Base-by-base conservation (phyloP, 1,140 invertebrate species). In the Lepidurus couesii region DNA sequence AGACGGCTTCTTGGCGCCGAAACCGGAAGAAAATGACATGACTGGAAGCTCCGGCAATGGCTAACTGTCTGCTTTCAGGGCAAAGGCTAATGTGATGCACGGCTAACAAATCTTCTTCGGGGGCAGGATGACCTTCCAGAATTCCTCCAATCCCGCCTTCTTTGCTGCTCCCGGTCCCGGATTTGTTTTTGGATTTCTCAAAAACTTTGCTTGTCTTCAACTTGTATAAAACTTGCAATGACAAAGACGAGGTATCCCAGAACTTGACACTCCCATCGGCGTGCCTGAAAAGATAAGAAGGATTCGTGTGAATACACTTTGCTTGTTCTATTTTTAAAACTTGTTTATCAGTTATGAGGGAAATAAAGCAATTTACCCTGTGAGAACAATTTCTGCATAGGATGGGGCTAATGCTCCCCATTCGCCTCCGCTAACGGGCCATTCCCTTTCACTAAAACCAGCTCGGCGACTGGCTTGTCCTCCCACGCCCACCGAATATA, bases 1-100 rank as follows among this genome's bases (percentile, higher is more conserved):
- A 90, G 81, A 89, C 90, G 81, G 89, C 89, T 85, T 99, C 97
- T 78, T 90, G 89, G 87, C 98, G 98, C 79, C 92, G 92, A 87
- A 97, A 99, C 85, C 95, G 95, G 87, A 97, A 99, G 42, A 98
- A 87, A 81, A 98, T 91, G 81, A 99, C 93, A 87, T 99, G 96
- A 80, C 93, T 92, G 82, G 92, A 92, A 44, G 93, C 91, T 11
- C 96, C 95, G 78, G 95, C 96, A 24, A 98, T 90, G 81, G 91
- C 92, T 78, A 99, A 87, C 80, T 95, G 90, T 73, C 93, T 89
- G 81, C 95, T 97, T 86, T 99, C 97, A 1, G 95, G 91, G 86
- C 96, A 98, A 81, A 99, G 88, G 81, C 92, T 92, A 82, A 98
- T 92, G 81, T 95, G 88, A 84, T 97, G 93, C 80, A 99, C 91